These are phyloP conservation scores for Catharus ustulatus DNA, from an alignment of 2,797 vertebrate species.

Conservation along the genomic window DNA sequence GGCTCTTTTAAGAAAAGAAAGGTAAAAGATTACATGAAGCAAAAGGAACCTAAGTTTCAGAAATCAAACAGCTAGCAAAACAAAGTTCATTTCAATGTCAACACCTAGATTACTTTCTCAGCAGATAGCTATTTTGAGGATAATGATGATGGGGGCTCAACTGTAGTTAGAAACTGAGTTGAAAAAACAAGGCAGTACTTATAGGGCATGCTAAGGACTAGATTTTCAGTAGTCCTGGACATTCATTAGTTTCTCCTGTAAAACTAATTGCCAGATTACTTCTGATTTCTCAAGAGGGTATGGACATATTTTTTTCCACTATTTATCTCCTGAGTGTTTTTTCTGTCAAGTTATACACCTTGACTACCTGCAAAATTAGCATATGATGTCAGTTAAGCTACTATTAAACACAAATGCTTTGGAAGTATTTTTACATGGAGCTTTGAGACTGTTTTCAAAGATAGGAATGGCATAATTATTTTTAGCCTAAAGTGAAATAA, in stretches of 20 bases:
- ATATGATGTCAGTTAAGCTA: not conserved
- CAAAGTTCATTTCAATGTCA: not conserved
- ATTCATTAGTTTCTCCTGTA: not conserved
- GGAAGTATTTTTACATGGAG: not conserved
- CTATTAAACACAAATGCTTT: not conserved
- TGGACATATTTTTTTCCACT: not conserved
- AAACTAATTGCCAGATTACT: not conserved
- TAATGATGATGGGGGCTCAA: not conserved
- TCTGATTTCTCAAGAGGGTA: not conserved
- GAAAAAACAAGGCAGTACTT: not conserved
- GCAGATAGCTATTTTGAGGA: not conserved
- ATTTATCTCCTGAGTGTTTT: not conserved
- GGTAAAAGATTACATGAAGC: not conserved
- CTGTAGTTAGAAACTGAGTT: not conserved
- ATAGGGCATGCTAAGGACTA: not conserved
- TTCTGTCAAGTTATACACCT: not conserved
- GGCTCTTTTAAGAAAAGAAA: not conserved
- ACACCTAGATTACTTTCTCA: not conserved
- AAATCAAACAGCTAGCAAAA: not conserved
- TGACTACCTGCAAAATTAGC: not conserved
- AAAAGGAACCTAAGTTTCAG: not conserved
- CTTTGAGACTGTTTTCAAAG: not conserved
- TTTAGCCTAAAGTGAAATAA: not conserved
- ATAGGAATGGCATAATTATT: not conserved
- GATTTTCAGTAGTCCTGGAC: not conserved